A percentile compares a stretch with the other conserved stretches of the same genome.
Evolutionary conservation across 2,113 vertebrate species (phyloP).

Genomic region (Noctilio leporinus): DNA sequence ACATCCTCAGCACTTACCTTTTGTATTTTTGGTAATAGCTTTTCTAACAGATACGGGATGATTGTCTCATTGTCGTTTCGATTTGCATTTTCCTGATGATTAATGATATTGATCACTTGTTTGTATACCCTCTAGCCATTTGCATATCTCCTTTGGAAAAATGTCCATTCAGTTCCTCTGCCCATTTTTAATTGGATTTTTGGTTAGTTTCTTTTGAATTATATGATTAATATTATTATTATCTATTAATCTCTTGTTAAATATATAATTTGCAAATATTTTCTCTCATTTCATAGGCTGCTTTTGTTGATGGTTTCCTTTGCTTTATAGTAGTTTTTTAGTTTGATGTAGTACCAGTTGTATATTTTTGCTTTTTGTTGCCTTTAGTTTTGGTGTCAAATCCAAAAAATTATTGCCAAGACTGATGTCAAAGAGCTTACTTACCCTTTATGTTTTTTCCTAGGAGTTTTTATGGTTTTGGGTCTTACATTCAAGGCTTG

Average conservation of each 20-base stretch:
- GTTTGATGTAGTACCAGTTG: neutral
- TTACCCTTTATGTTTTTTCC: neutral
- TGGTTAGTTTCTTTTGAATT: neutral
- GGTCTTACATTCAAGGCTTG: neutral
- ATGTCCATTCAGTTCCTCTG: neutral
- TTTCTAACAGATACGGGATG: neutral
- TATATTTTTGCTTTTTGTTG: neutral
- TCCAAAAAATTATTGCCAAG: neutral
- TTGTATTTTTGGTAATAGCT: neutral
- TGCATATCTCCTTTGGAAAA: neutral
- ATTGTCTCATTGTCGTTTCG: neutral
- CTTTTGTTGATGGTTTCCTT: neutral
- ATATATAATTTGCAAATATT: neutral
- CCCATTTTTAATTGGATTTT: neutral
- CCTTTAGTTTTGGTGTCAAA: too few relatives aligned
- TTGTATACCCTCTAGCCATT: neutral
- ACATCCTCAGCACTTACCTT: neutral
- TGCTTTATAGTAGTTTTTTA: neutral
- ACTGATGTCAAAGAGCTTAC: neutral
- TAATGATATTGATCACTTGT: neutral
- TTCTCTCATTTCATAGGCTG: neutral
- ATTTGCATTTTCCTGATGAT: neutral
- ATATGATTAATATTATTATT: neutral
- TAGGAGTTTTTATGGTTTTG: neutral
- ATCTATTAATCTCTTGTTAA: neutral